Evolutionary conservation across 2,888 invertebrate genomes (phyloP).

Genomic region (Chesias legatella): DNA sequence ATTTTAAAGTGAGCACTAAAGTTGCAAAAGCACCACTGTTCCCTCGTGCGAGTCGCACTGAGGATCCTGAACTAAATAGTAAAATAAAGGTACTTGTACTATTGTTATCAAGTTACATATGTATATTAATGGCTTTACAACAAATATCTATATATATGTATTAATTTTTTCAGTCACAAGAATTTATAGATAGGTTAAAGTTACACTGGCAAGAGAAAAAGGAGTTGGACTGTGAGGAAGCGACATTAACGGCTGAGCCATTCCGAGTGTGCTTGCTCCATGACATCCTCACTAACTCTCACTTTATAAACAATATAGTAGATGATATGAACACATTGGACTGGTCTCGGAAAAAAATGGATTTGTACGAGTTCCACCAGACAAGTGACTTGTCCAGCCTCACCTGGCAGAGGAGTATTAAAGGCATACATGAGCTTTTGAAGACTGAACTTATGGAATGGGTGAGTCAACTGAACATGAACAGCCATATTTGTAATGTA

Average conservation of each 20-base stretch:
- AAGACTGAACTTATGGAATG: conserved; percentile 83
- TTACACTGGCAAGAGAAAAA: conserved; percentile 71
- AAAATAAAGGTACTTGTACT: conserved; percentile 49
- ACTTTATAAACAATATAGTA: conserved; percentile 81
- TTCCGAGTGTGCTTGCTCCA: conserved; percentile 85
- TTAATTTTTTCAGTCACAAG: conserved; percentile 52
- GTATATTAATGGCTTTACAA: no score
- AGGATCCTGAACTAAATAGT: conserved; percentile 62
- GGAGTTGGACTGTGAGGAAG: conserved; percentile 53
- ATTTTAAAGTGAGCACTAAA: conserved; percentile 41
- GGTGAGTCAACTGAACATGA: conserved; percentile 61
- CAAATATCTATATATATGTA: no score
- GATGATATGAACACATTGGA: conserved; percentile 85
- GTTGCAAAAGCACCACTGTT: conserved; percentile 53
- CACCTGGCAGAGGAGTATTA: conserved; percentile 79
- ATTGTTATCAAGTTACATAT: neutral
- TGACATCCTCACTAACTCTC: conserved; percentile 79
- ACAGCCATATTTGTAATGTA: no score
- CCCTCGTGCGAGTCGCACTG: conserved; percentile 65
- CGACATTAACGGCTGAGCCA: conserved; percentile 82
- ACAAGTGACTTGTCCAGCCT: conserved; percentile 84
- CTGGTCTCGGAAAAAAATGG: conserved; percentile 90
- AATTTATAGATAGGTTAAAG: conserved; percentile 58
- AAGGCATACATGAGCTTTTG: conserved; percentile 82
- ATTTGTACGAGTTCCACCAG: conserved; percentile 93